phyloP scores from a whole-genome alignment of 2,113 vertebrate genomes.

The Notarius quadriscutis region DNA sequence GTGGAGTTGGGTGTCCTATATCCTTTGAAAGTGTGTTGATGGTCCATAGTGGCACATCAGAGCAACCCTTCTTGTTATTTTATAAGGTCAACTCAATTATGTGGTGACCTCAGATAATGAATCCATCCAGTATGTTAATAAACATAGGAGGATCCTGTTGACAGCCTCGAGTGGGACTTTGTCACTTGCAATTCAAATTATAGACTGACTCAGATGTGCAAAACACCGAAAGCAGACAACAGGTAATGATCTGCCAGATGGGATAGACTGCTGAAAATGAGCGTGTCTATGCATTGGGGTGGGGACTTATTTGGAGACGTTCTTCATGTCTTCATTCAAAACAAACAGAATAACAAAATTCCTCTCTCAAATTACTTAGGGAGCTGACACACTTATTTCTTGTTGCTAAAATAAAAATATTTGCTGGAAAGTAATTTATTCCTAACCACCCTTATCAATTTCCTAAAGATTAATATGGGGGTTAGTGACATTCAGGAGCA shows the following conservation, averaged over 20 bases:
- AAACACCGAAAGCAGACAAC: constrained; percentile 58
- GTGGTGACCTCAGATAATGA: constrained; percentile 62
- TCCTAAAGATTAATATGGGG: constrained; percentile 40
- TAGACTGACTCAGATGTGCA: constrained; percentile 47
- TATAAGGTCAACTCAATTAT: constrained; percentile 74
- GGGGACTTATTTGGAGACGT: constrained; percentile 69
- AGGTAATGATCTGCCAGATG: constrained; percentile 66
- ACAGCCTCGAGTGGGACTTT: constrained; percentile 53
- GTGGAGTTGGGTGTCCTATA: constrained; percentile 43
- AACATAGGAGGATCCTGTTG: constrained; percentile 57
- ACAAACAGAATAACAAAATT: constrained; percentile 27
- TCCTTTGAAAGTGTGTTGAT: constrained; percentile 43
- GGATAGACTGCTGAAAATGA: constrained; percentile 49
- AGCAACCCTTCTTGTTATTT: constrained; percentile 66
- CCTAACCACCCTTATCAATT: constrained; percentile 64
- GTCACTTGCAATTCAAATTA: constrained; percentile 68
- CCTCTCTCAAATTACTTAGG: constrained; percentile 69
- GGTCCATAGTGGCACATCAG: constrained; percentile 51
- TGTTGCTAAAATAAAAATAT: constrained; percentile 68
- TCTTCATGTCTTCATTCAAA: constrained; percentile 61
- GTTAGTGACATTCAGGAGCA: neutral
- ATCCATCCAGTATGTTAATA: constrained; percentile 69
- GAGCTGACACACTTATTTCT: constrained; percentile 76
- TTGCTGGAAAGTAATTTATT: constrained; percentile 71
- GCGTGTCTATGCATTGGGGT: constrained; percentile 54